These are phyloP conservation scores for Venustoraphidia nigricollis DNA, from an alignment of 2,888 invertebrate species.

Conservation along the genomic window DNA sequence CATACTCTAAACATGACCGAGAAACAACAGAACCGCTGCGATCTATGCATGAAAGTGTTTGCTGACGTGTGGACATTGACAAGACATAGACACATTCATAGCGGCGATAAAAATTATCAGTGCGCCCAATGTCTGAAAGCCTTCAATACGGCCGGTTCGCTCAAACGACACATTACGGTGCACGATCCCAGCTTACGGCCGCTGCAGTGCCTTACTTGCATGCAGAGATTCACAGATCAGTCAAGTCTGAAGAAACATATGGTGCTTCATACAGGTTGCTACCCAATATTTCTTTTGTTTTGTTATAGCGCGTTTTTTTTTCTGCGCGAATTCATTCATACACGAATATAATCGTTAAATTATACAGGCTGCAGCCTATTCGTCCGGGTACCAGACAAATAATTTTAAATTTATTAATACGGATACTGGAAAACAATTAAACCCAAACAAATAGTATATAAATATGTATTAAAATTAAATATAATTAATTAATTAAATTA, in stretches of 20 bases:
- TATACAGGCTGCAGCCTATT: too few species aligned
- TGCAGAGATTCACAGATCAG: slow-evolving; percentile 27
- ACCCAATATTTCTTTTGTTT: slow-evolving; percentile 15
- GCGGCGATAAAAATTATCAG: slow-evolving; percentile 12
- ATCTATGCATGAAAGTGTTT: slow-evolving; percentile 15
- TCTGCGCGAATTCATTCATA: too few species aligned
- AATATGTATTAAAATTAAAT: too few species aligned
- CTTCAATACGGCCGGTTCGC: slow-evolving; percentile 13
- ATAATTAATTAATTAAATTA: too few species aligned
- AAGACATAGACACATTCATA: slow-evolving; percentile 15
- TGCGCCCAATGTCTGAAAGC: slow-evolving; percentile 7
- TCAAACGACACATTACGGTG: slow-evolving; percentile 26
- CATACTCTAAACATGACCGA: slow-evolving; percentile 8
- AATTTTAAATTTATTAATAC: too few species aligned
- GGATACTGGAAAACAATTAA: too few species aligned
- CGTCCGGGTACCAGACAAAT: too few species aligned
- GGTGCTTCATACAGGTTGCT: slow-evolving; percentile 26
- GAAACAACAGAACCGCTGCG: slow-evolving; percentile 9
- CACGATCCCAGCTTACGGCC: slow-evolving; percentile 28
- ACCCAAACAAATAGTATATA: too few species aligned
- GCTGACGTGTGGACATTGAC: slow-evolving; percentile 12
- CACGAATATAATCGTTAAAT: too few species aligned
- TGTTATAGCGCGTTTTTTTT: too few species aligned
- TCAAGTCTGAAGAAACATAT: slow-evolving; percentile 27
- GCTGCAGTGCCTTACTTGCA: slow-evolving; percentile 27